Conservation (phyloP, 2,113 vertebrate genomes). For the Spea multiplicata region DNA sequence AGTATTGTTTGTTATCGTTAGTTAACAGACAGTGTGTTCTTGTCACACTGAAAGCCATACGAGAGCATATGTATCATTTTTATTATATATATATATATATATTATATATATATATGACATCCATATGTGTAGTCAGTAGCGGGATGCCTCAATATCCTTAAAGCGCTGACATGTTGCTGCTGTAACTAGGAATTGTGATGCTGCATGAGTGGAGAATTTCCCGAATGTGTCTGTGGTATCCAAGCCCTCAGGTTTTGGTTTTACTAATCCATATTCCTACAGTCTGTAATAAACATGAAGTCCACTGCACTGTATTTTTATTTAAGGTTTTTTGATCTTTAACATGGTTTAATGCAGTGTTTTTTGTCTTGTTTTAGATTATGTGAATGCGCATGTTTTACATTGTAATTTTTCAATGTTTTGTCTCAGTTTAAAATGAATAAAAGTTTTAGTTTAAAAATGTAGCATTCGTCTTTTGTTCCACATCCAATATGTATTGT, state of each 20-base stretch:
- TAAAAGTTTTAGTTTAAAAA: constrained; percentile 54
- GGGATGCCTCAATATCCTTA: constrained; percentile 27
- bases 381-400: constrained; percentile 97
- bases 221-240: constrained; percentile 79
- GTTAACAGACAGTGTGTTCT: constrained; percentile 51
- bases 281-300: constrained; percentile 54
- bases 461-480: background rate
- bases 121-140: constrained; percentile 43
- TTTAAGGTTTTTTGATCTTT: constrained; percentile 61
- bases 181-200: constrained; percentile 69
- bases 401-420: constrained; percentile 92
- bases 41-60: constrained; percentile 68
- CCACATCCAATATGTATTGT: too few species aligned
- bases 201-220: constrained; percentile 84
- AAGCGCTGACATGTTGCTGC: constrained; percentile 70
- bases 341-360: constrained; percentile 67
- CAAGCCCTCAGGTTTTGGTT: constrained; percentile 76
- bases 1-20: constrained; percentile 17
- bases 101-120: background rate
- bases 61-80: constrained; percentile 45
- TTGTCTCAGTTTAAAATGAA: constrained; percentile 80
- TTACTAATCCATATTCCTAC: background rate
- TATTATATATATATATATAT: constrained; percentile 47
- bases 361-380: constrained; percentile 67
- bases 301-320: constrained; percentile 79